These are phyloP conservation scores for Eulithis prunata DNA, from an alignment of 2,888 invertebrate species.

Conservation along the genomic window DNA sequence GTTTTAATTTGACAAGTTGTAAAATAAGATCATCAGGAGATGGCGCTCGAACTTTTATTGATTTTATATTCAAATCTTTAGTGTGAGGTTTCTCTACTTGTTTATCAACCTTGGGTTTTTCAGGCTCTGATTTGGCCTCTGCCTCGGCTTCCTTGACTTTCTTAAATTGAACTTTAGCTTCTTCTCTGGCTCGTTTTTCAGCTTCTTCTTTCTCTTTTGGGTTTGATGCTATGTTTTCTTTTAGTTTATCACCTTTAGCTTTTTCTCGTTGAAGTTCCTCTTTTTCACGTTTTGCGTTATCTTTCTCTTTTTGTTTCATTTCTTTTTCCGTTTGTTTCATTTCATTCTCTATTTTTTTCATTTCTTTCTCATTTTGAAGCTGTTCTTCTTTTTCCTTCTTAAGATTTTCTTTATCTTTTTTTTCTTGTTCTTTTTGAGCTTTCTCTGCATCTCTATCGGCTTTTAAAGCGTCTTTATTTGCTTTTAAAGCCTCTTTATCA, in stretches of 20 bases:
- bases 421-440: slow-evolving; percentile 23
- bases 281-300: not conserved
- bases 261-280: not conserved
- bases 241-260: slow-evolving; percentile 6
- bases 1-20: slow-evolving; percentile 51
- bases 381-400: slow-evolving; percentile 35
- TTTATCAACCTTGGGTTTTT: slow-evolving; percentile 8
- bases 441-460: slow-evolving; percentile 18
- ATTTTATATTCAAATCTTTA: slow-evolving; percentile 42
- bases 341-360: not conserved
- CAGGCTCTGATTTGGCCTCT: slow-evolving; percentile 5
- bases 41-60: slow-evolving; percentile 45
- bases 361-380: slow-evolving; percentile 20
- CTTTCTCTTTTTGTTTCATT: slow-evolving; percentile 14
- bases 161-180: slow-evolving; percentile 8
- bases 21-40: slow-evolving; percentile 53
- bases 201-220: slow-evolving; percentile 1
- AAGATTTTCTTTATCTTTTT: slow-evolving; percentile 33
- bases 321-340: too few relatives aligned
- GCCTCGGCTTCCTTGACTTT: slow-evolving; percentile 36
- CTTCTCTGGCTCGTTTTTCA: slow-evolving; percentile 17
- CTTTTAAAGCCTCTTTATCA: not conserved
- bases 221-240: slow-evolving; percentile 1
- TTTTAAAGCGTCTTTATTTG: slow-evolving; percentile 17
- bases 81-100: slow-evolving; percentile 6